These are phyloP conservation scores for Argopecten irradians DNA, from an alignment of 1,140 invertebrate species.

Conservation along the genomic window DNA sequence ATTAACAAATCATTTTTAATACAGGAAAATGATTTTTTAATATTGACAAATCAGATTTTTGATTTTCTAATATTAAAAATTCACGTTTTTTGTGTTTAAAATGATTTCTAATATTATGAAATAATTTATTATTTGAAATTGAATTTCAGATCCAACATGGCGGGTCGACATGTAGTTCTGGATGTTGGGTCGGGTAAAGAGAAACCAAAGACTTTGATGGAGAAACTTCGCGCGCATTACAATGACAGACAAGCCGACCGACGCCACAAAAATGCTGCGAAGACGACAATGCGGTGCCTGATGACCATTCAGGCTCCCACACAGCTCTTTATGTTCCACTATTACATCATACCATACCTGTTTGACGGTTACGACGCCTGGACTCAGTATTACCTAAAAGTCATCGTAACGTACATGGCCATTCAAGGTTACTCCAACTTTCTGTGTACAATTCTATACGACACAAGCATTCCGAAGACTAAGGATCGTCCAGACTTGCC, in stretches of 20 bases:
- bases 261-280: neutral
- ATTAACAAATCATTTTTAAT: slow-evolving; percentile 19
- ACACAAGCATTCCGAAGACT: slow-evolving; percentile 38
- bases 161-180: neutral
- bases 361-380: slow-evolving; percentile 51
- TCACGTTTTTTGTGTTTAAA: neutral
- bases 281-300: slow-evolving; percentile 24
- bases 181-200: neutral
- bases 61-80: slow-evolving; percentile 11
- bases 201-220: slow-evolving; percentile 37
- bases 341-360: slow-evolving; percentile 55
- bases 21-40: slow-evolving; percentile 9
- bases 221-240: slow-evolving; percentile 34
- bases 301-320: slow-evolving; percentile 54
- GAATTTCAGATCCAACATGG: slow-evolving; percentile 2
- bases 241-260: neutral
- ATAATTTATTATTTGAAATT: neutral
- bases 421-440: slow-evolving; percentile 58
- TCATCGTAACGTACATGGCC: slow-evolving; percentile 50
- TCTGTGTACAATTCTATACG: slow-evolving; percentile 54
- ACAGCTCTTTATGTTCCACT: slow-evolving; percentile 53
- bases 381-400: slow-evolving; percentile 59
- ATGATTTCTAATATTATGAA: neutral
- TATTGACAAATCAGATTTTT: neutral
- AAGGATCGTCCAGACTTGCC: slow-evolving; percentile 49